Base-by-base conservation (phyloP, 2,797 vertebrate genomes). In the Cossypha caffra region DNA sequence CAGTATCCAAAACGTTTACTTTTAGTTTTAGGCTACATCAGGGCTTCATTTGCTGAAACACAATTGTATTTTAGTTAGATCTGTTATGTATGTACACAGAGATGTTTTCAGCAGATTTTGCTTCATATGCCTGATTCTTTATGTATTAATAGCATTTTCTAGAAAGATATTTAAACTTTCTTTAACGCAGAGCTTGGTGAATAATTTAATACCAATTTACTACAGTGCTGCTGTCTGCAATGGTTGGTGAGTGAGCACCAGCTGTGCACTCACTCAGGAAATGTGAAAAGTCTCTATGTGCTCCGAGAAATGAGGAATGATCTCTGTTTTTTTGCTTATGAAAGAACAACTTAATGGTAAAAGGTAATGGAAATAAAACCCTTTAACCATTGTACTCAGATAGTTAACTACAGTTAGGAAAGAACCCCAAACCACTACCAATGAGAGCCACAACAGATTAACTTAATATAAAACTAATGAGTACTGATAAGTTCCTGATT, bases 121-220 rank as follows among this genome's bases (percentile, higher is more conserved):
- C 16, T 88, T 37, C 10, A 2, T 24, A 3, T 59, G 28, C 29
- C 23, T 72, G 21, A 2, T 45, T 91, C 33, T 54, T 94, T 69
- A 68, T 40, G 20, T 45, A 75, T 88, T 50, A 77, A 86, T 37
- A 59, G 11, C 7, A 13, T 93, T 95, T 94, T 94, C 51, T 76
- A 66, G 83, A 75, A 82, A 86, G 59, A 66, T 58, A 63, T 31
- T 38, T 62, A 52, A 84, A 76, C 33, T 86, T 86, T 31, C 54
- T 84, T 54, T 90, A 77, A 19, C 0, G 2, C 0, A 9, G 18
- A 64, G 19, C 37, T 67, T 58, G 51, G 23, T 85, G 75, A 89
- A 74, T 91, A 90, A 93, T 86, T 92, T 94, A 81, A 72, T 59
- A 59, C 28, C 51, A 64, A 61, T 93, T 94, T 84, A 73, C 43